Conservation (phyloP, 2,797 vertebrate species). For the Esox masquinongy region DNA sequence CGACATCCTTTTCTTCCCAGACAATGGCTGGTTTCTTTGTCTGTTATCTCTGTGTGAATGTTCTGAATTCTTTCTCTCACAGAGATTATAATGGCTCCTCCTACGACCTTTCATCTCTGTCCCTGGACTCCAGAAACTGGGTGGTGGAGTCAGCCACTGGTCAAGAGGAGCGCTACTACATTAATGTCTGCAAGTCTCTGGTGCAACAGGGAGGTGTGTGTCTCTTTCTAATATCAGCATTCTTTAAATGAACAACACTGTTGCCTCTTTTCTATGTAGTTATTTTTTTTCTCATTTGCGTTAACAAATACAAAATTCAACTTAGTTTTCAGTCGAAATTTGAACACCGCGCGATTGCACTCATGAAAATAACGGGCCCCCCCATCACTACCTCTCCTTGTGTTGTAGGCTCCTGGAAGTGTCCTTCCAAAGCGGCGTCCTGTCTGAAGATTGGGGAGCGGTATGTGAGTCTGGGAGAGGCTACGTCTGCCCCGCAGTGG, state of each 20-base stretch:
- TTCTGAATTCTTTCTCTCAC: conserved; percentile 21
- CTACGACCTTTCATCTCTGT: conserved; percentile 89
- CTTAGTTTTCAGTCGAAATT: neutral
- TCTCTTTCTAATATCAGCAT: neutral
- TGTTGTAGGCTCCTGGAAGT: conserved; percentile 74
- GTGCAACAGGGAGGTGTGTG: conserved; percentile 77
- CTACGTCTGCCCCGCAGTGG: conserved; percentile 72
- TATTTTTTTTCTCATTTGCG: neutral
- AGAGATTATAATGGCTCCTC: conserved; percentile 84
- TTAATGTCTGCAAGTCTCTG: conserved; percentile 92
- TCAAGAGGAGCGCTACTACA: conserved; percentile 74
- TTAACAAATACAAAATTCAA: neutral
- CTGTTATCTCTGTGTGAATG: neutral
- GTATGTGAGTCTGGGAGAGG: conserved; percentile 83
- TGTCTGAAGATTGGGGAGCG: conserved; percentile 76
- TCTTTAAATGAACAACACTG: neutral
- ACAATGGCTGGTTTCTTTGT: neutral
- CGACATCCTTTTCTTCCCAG: neutral
- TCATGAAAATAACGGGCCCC: neutral
- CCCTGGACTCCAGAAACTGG: conserved; percentile 85
- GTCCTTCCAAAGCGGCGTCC: conserved; percentile 81
- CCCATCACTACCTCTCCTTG: neutral
- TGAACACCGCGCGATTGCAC: neutral
- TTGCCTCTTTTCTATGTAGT: neutral
- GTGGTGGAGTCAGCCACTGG: conserved; percentile 69